Evolutionary conservation across 2,113 vertebrate species (phyloP).

Genomic region (Chionis minor): DNA sequence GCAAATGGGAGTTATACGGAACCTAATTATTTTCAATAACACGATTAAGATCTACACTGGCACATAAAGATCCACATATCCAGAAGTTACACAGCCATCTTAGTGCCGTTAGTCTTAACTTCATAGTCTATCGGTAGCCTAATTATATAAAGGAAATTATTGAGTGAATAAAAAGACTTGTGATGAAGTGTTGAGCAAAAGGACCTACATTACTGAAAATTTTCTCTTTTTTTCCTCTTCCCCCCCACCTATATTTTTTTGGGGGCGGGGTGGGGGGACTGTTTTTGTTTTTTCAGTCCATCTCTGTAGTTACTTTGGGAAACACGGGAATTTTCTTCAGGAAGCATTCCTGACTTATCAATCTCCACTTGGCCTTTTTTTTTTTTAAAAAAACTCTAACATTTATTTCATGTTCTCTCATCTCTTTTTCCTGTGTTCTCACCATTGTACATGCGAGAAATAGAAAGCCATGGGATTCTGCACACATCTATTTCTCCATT

Average conservation of each 20-base stretch:
- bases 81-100: background rate
- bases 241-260: too few species aligned
- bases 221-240: background rate
- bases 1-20: background rate
- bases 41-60: background rate
- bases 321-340: background rate
- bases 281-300: background rate
- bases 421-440: background rate
- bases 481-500: background rate
- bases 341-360: background rate
- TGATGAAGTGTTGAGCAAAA: background rate
- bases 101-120: background rate
- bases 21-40: background rate
- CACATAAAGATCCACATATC: background rate
- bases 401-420: conserved; percentile 4
- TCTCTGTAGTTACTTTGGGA: background rate
- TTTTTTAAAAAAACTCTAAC: background rate
- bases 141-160: background rate
- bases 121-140: background rate
- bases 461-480: background rate
- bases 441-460: background rate
- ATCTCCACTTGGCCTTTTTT: background rate
- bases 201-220: background rate
- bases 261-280: too few species aligned
- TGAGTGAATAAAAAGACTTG: background rate